Evolutionary conservation across 64 coral and sea anemone genomes (phyloP), one percentile per base, ranked within the genome.

Genomic region (Pocillopora damicornis): DNA sequence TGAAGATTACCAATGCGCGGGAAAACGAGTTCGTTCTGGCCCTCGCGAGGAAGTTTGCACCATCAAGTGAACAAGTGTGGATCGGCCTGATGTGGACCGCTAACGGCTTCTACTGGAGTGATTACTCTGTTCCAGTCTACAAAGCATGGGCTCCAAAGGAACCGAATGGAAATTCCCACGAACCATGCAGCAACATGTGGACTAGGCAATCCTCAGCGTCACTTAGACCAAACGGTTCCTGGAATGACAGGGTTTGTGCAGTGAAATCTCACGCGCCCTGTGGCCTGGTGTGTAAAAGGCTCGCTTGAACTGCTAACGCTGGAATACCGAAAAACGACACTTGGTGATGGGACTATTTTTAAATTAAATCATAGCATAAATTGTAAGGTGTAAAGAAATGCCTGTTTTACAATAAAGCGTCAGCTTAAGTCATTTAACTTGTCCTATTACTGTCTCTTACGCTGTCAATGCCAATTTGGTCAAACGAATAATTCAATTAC

Each of bases 1-100:
- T 77, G 5, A 77, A 77, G 42, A 77, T 77, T 7, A 76, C 13
- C 75, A 76, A 13, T 13, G 37, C 13, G 2, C 6, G 18, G 18
- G 75, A 76, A 51, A 76, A 76, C 36, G 75, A 76, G 75, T 76
- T 76, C 18, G 75, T 76, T 16, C 75, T 76, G 15, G 42, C 16
- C 2, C 38, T 56, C 11, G 75, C 42, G 9, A 58, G 12, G 37
- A 77, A 57, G 75, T 18, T 12, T 18, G 38, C 75, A 17, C 18
- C 75, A 77, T 57, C 37, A n/a, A 5, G 45, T 15, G 56, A 77
- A 57, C 75, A 77, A 11, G 17, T 77, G 16, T 77, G 38, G 37
- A 58, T 77, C 75, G 75, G 75, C 13, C 17, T 77, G 37, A 57
- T 10, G 9, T 77, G 75, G 75, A 1, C 8, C 17, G 15, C 9